Conservation (phyloP, 1,140 invertebrate genomes). For the Artemia franciscana region DNA sequence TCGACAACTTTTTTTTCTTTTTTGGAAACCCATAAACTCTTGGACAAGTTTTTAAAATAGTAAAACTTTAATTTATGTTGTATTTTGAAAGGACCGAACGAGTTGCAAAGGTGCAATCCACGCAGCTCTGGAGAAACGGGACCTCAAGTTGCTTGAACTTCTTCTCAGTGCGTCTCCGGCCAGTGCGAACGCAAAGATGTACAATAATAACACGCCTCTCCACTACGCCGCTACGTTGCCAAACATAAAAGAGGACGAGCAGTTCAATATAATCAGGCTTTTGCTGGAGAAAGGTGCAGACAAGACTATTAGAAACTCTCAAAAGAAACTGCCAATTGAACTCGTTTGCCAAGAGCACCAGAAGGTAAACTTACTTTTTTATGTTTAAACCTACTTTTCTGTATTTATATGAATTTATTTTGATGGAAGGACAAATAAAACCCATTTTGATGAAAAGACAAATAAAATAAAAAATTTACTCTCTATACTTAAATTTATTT, state of each 20-base stretch:
- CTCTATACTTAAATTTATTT: too few relatives aligned
- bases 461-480: too few relatives aligned
- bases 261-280: conserved; percentile 4
- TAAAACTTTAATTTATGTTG: too few relatives aligned
- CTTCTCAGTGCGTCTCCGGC: conserved; percentile 2
- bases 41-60: too few relatives aligned
- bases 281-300: conserved; percentile 8
- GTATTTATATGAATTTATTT: too few relatives aligned
- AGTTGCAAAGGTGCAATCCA: conserved; percentile 7
- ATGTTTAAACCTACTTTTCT: too few relatives aligned
- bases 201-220: conserved; percentile 9
- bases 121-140: conserved; percentile 8
- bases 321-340: conserved; percentile 10
- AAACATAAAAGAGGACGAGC: conserved; percentile 6
- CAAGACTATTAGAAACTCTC: conserved; percentile 6
- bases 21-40: too few relatives aligned
- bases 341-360: conserved; percentile 6
- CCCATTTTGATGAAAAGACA: too few relatives aligned
- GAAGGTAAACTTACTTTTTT: too few relatives aligned
- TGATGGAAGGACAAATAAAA: too few relatives aligned
- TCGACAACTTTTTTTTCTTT: too few relatives aligned
- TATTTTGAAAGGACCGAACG: conserved; percentile 4
- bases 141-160: conserved; percentile 4
- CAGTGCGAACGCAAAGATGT: conserved; percentile 8
- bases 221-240: conserved; percentile 7